phyloP scores from a whole-genome alignment of 2,797 vertebrate species.

The Syngnathus acus region DNA sequence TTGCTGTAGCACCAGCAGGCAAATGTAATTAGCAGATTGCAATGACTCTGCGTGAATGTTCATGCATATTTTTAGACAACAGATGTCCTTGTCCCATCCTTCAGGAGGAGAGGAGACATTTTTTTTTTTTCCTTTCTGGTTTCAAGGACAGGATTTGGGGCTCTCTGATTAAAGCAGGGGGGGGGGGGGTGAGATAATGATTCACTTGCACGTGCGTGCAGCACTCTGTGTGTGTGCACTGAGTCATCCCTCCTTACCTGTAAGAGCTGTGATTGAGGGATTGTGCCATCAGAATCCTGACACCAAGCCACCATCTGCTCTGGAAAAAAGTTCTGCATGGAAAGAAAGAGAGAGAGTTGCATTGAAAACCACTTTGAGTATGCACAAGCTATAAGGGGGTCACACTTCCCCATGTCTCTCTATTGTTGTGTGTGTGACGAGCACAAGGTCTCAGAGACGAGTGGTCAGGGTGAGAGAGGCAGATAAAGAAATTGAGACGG shows the following conservation, averaged over 20 bases:
- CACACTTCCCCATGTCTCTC: constrained; percentile 35
- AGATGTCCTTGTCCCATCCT: constrained; percentile 17
- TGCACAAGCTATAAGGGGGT: constrained; percentile 26
- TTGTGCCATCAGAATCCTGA: constrained; percentile 88
- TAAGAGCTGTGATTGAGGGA: constrained; percentile 87
- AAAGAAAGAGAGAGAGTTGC: constrained; percentile 30
- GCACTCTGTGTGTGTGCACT: background rate
- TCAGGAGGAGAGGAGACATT: background rate
- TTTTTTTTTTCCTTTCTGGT: constrained; percentile 6
- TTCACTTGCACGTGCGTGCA: background rate
- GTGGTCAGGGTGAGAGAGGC: constrained; percentile 20
- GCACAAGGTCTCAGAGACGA: constrained; percentile 43
- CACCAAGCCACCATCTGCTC: constrained; percentile 98
- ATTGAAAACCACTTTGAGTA: constrained; percentile 44
- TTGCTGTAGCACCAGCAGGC: constrained; percentile 2
- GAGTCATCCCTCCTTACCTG: constrained; percentile 74
- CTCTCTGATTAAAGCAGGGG: background rate
- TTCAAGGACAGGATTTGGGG: constrained; percentile 5
- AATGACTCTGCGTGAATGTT: constrained; percentile 9
- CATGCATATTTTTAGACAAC: constrained; percentile 20
- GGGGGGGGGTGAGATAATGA: constrained; percentile 3
- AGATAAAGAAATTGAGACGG: constrained; percentile 11
- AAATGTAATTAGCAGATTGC: constrained; percentile 22
- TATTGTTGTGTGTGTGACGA: constrained; percentile 27
- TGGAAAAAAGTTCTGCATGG: constrained; percentile 90